Conservation (phyloP, 2,888 invertebrate genomes). For the Leistus spinibarbis region DNA sequence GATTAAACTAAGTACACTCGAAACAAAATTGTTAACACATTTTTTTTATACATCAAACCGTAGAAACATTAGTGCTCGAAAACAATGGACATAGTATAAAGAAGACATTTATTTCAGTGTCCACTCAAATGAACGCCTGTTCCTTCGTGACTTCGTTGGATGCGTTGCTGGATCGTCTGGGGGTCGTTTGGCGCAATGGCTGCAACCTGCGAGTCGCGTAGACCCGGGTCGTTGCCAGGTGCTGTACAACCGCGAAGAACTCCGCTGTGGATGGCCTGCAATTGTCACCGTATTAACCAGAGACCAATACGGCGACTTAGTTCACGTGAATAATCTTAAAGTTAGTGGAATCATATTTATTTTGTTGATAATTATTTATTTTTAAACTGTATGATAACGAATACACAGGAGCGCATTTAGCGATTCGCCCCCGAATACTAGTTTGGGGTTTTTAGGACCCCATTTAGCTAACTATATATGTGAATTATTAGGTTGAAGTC, state of each 20-base stretch:
- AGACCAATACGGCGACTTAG: constrained; percentile 91
- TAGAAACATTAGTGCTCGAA: no score
- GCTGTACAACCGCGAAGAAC: constrained; percentile 71
- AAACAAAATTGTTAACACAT: neutral
- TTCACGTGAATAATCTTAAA: constrained; percentile 83
- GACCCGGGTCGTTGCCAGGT: constrained; percentile 89
- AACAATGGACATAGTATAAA: no score
- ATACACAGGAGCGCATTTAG: no score
- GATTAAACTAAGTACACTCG: no score
- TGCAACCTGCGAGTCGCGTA: constrained; percentile 90
- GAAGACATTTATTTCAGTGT: constrained; percentile 64
- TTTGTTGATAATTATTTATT: no score
- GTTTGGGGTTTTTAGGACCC: no score
- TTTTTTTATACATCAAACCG: no score
- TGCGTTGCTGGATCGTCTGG: constrained; percentile 86
- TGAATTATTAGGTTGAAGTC: constrained; percentile 72
- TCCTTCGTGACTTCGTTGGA: constrained; percentile 89
- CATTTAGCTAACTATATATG: no score
- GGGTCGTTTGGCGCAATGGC: constrained; percentile 91
- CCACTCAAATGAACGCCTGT: constrained; percentile 89
- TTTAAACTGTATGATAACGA: no score
- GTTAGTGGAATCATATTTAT: constrained; percentile 62
- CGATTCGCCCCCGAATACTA: no score
- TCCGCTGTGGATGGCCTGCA: constrained; percentile 83
- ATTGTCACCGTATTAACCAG: constrained; percentile 80